phyloP scores from a whole-genome alignment of 92 coral and sea anemone species.

The Epizoanthus fatuus region DNA sequence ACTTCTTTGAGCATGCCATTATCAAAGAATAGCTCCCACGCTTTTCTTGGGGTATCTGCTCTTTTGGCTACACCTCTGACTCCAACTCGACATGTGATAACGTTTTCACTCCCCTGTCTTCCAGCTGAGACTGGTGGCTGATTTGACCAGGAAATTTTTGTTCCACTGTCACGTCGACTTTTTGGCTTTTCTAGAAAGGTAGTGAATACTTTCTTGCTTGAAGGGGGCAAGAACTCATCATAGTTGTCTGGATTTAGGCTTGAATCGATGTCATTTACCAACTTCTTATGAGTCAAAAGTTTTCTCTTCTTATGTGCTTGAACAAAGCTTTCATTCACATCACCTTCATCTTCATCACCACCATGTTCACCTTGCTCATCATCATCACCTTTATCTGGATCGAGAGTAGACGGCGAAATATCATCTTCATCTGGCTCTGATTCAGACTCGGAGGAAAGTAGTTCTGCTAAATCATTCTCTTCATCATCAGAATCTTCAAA shows the following conservation, averaged over 20 bases:
- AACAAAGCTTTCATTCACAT: constrained; percentile 20
- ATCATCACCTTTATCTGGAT: constrained; percentile 20
- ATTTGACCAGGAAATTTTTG: constrained; percentile 11
- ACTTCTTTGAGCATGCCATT: constrained; percentile 18
- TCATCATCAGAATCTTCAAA: too few relatives aligned
- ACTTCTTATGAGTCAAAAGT: neutral
- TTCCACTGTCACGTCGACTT: neutral
- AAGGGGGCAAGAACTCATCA: neutral
- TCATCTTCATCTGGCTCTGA: neutral
- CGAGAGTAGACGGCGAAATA: constrained; percentile 15
- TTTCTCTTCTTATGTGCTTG: constrained; percentile 22
- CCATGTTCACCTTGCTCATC: neutral
- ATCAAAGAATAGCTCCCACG: constrained; percentile 18
- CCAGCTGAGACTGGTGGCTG: constrained; percentile 22
- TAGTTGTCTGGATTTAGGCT: constrained; percentile 16
- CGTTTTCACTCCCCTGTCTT: constrained; percentile 11
- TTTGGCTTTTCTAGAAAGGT: constrained; percentile 20
- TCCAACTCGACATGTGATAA: constrained; percentile 1
- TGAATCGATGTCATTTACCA: constrained; percentile 25
- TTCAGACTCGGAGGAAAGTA: too few relatives aligned
- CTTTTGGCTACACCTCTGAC: constrained; percentile 22
- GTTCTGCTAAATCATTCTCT: too few relatives aligned
- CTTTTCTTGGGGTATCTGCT: constrained; percentile 1
- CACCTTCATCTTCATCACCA: constrained; percentile 1
- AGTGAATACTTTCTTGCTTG: neutral